Percentiles rank a stretch among this genome's conserved stretches.
phyloP scores from a whole-genome alignment of 2,888 invertebrate genomes.

The Diploptera punctata region DNA sequence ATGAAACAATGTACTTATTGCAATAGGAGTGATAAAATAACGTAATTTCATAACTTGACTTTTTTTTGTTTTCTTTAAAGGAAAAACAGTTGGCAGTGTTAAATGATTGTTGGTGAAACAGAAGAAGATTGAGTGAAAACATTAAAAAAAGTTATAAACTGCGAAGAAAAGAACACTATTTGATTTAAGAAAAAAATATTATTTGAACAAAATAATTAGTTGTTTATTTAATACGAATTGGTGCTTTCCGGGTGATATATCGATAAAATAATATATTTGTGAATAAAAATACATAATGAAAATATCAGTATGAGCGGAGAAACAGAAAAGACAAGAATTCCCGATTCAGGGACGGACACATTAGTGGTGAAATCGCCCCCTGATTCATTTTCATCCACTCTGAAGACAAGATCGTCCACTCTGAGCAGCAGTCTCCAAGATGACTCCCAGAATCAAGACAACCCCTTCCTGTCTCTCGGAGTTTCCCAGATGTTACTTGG shows the following conservation, averaged over 20 bases:
- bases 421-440: neutral
- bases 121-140: too few species aligned
- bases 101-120: too few species aligned
- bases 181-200: neutral
- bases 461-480: constrained; percentile 43
- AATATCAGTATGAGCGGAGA: neutral
- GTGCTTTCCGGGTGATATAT: neutral
- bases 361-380: constrained; percentile 44
- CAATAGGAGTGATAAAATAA: too few species aligned
- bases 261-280: neutral
- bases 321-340: neutral
- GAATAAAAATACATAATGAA: neutral
- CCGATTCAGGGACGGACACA: constrained; percentile 19
- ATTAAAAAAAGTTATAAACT: neutral
- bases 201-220: neutral
- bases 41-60: too few species aligned
- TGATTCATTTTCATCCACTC: constrained; percentile 25
- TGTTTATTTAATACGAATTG: neutral
- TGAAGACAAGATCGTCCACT: constrained; percentile 19
- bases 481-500: constrained; percentile 47
- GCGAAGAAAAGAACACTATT: neutral
- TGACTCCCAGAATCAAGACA: neutral
- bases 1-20: too few species aligned
- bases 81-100: too few species aligned
- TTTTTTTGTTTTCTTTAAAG: too few species aligned